Evolutionary conservation across 2,888 invertebrate species (phyloP), one percentile per base, ranked within the genome.

Genomic region (Bembecia ichneumoniformis): DNA sequence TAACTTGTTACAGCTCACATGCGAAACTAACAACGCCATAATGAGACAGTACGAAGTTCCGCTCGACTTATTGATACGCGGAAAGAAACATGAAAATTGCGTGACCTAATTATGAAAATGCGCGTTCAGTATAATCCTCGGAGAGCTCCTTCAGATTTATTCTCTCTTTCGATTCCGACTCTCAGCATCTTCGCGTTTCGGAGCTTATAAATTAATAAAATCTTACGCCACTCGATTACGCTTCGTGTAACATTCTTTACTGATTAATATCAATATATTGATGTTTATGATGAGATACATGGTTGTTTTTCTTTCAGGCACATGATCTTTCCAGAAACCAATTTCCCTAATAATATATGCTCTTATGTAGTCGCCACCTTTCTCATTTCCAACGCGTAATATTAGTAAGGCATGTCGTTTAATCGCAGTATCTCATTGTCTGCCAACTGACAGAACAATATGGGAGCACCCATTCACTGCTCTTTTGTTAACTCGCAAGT

Each of bases 361-460:
- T 28, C 28, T 5, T 28, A 9, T 28, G 28, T 11, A 7, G 13
- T 14, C 4, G 40, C 40, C 40, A 1, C n/a, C 40, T n/a, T 14
- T 3, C 40, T 40, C 9, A 40, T 40, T 11, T 5, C 40, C 4
- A 40, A 40, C 74, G 76, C 74, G 76, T 77, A 76, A 76, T 75
- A 76, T 72, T 71, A 77, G 71, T 58, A 66, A 64, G 40, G 14
- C 61, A 59, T 63, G 60, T 61, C 61, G 61, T 67, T 72, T 77
- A 77, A 77, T 77, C 74, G 74, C 70, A 68, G 67, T 67, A 69
- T 66, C 64, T 71, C 78, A 77, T 78, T 80, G 78, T 80, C 71
- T 72, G 62, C 40, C 40, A 71, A 69, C 67, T 74, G 77, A 71
- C 71, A 71, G 78, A 77, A 79, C 80, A 78, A 72, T 76, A 77